Base-by-base conservation (phyloP, 2,113 vertebrate species). In the human region DNA sequence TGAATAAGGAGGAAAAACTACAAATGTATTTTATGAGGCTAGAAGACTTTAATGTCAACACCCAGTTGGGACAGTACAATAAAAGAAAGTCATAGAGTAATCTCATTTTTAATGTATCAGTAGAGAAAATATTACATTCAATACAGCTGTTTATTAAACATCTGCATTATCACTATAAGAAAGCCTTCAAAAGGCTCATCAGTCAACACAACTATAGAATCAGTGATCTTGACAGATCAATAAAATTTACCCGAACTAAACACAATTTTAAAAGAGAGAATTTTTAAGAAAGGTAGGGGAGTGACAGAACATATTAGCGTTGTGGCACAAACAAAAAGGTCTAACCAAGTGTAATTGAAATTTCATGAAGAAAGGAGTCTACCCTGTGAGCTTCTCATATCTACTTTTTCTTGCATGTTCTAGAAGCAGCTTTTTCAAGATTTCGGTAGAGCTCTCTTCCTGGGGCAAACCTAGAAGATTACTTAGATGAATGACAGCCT, bases 11-110 rank as follows among this genome's bases (percentile, higher is more conserved):
- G 16, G 11, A 27, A 61, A 92, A 22, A 7, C 30, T 52, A 40
- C 25, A 57, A 57, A 11, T 59, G 92, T 89, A 80, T 97, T 92
- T 92, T 59, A 57, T 68, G n/a, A 96, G 50, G 35, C 22, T 96
- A 43, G 68, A 43, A 94, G 86, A 86, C 23, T 16, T 81, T 76
- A 89, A n/a, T 76, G 92, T 72, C 17, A 80, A 57, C 40, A 8
- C 4, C n/a, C 40, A 82, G 73, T 61, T 43, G 55, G 22, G 27
- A 50, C 2, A 95, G 13, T 45, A 68, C 22, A 91, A 73, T 17
- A 40, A 85, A 92, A 59, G 17, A 95, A 80, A 84, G 14, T 50
- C 32, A 66, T 32, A 66, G 3, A 76, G 32, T 16, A 57, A 93
- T 73, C 52, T 73, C 4, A 93, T 66, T 48, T 95, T 92, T 61